Evolutionary conservation across 2,888 invertebrate species (phyloP), one percentile per base, ranked within the genome.

Genomic region (Pomacea canaliculata): DNA sequence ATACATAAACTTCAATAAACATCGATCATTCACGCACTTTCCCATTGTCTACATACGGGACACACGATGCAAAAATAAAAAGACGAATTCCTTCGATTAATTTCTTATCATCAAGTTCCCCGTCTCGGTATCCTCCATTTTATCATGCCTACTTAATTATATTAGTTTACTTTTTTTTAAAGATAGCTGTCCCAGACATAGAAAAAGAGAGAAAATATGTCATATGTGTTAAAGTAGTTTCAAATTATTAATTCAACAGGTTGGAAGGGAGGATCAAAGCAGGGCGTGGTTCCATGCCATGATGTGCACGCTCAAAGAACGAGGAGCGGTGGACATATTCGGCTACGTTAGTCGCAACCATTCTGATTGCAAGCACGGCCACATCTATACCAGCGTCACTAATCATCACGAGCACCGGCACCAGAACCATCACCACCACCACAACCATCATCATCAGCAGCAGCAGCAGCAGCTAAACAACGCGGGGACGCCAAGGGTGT

Each of bases 271-370:
- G 71, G 84, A 84, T 46, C 86, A 86, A 73, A 85, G 85, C 0
- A 80, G 83, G 63, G 84, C 85, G 73, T 85, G 86, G 79, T 84
- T 85, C 76, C 71, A 78, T 16, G 82, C 86, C 10, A 80, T 86
- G 77, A 77, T 85, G 37, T 67, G 78, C 13, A 71, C 84, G 71
- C 81, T 87, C 73, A 78, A 81, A 68, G 71, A 75, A 13, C 85
- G 85, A 69, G 87, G 87, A 1, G 87, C 86, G 0, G 81, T 81
- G 18, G 86, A 87, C 73, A 76, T 81, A 48, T 86, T 84, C 73
- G 82, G 66, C 66, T 68, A 71, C 63, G 51, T 68, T 62, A 76
- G 49, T 51, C 51, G 51, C 16, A 10, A 56, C 51, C 12, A 56
- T 7, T 2, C 2, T 2, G 51, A 56, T 16, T 16, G 51, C 51